Evolutionary conservation across 2,888 invertebrate genomes (phyloP), one percentile per base, ranked within the genome.

Genomic region (Calephelis perditalis): DNA sequence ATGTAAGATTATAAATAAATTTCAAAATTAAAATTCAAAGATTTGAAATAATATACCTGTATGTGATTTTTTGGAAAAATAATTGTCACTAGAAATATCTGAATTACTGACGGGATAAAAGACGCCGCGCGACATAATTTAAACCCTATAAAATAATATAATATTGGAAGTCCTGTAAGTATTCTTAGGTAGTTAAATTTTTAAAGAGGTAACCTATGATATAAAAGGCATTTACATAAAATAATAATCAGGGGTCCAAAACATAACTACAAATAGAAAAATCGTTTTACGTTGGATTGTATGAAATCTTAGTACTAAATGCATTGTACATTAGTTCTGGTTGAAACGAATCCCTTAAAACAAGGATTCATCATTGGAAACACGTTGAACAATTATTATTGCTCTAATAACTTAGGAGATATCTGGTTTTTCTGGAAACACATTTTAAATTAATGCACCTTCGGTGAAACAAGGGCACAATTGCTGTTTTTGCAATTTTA

Each of bases 161-260:
- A 73, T 77, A 76, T 78, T 73, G 68, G 78, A 78, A 81, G 81
- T 81, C 83, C 79, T 79, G 80, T 80, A 73, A 79, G 71, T 80
- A 79, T 82, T 82, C 80, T 82, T 89, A 89, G 86, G 81, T 90
- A 90, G 89, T 81, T 78, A 87, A 85, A 76, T 61, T 86, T 89
- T 87, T 86, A 84, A 86, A 82, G 78, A 85, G 79, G 82, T 84
- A 81, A 86, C 82, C 86, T 88, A 86, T 86, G 80, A 85, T 84
- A 82, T 82, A 80, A 84, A 83, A 83, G 79, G 86, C 86, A 88
- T 87, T 86, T 87, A 85, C 80, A 84, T 83, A 83, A 77, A 84
- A 84, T 81, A 79, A 83, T 55, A 60, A 60, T 56, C 82, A 86
- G 86, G 85, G 90, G 89, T 88, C 90, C 89, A 89, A 86, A 61